Conservation (phyloP, 2,797 vertebrate species). For the Ceyx erithaca region DNA sequence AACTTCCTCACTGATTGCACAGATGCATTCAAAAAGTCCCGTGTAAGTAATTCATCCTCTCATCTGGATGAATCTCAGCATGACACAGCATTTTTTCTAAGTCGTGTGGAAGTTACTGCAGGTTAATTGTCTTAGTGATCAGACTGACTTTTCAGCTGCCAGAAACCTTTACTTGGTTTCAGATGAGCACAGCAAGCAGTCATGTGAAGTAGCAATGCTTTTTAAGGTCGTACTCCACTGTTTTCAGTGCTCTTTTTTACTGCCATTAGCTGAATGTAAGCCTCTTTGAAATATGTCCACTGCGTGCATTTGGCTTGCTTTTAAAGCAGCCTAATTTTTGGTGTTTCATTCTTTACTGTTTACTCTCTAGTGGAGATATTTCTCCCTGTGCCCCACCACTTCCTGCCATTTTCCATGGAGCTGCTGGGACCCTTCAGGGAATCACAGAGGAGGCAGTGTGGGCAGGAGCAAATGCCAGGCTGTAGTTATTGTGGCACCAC, state of each 20-base stretch:
- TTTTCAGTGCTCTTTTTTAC: neutral
- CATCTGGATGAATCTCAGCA: neutral
- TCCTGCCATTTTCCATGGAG: neutral
- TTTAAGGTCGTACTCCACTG: neutral
- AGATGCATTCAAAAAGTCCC: constrained; percentile 24
- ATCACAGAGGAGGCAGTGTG: neutral
- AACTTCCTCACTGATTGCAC: constrained; percentile 36
- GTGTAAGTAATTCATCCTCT: constrained; percentile 47
- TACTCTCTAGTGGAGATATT: neutral
- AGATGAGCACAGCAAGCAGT: neutral
- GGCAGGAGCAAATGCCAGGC: neutral
- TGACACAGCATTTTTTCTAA: neutral
- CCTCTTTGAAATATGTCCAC: neutral
- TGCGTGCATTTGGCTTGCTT: rapidly evolving
- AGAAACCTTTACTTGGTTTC: neutral
- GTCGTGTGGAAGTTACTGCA: neutral
- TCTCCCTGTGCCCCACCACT: neutral
- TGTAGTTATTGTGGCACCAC: neutral
- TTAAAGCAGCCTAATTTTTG: neutral
- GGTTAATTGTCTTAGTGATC: neutral
- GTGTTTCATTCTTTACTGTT: neutral
- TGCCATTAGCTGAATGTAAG: neutral
- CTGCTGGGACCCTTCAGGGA: neutral
- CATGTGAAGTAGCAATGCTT: neutral
- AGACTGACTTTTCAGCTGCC: neutral